phyloP scores from a whole-genome alignment of 2,113 vertebrate species.

The Patagioenas fasciata region DNA sequence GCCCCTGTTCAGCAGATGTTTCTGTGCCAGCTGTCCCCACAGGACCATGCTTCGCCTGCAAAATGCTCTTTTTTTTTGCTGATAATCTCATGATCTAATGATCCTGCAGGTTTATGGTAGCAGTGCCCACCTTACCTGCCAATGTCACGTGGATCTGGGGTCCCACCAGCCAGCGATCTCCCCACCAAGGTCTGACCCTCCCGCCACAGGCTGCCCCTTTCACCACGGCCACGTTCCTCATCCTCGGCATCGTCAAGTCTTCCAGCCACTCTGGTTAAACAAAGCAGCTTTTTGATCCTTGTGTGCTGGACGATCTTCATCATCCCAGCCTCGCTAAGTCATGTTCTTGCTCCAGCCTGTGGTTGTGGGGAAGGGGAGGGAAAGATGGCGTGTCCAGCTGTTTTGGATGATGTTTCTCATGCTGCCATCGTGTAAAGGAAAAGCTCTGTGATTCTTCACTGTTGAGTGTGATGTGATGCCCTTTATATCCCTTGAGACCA shows the following conservation, averaged over 20 bases:
- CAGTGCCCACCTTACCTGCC: not conserved
- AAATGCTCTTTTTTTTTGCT: not conserved
- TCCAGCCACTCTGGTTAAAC: not conserved
- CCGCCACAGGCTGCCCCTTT: not conserved
- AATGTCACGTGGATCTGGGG: not conserved
- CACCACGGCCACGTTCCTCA: fast-evolving
- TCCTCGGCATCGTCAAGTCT: not conserved
- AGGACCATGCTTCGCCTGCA: fast-evolving
- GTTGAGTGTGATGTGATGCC: not conserved
- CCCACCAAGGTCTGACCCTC: not conserved
- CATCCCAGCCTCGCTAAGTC: not conserved
- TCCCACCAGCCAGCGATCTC: not conserved
- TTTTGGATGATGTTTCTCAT: not conserved
- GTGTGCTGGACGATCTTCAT: not conserved
- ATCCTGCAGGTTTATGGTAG: not conserved
- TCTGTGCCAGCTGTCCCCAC: not conserved
- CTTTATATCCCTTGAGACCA: not conserved
- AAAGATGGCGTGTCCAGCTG: fast-evolving
- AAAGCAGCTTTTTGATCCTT: not conserved
- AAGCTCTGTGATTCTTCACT: not conserved
- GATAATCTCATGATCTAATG: not conserved
- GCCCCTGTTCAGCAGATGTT: not conserved
- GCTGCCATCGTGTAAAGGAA: not conserved
- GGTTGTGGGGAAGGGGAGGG: not conserved
- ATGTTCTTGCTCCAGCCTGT: not conserved